Evolutionary conservation across 2,113 vertebrate species (phyloP).

Genomic region (Zonotrichia leucophrys): DNA sequence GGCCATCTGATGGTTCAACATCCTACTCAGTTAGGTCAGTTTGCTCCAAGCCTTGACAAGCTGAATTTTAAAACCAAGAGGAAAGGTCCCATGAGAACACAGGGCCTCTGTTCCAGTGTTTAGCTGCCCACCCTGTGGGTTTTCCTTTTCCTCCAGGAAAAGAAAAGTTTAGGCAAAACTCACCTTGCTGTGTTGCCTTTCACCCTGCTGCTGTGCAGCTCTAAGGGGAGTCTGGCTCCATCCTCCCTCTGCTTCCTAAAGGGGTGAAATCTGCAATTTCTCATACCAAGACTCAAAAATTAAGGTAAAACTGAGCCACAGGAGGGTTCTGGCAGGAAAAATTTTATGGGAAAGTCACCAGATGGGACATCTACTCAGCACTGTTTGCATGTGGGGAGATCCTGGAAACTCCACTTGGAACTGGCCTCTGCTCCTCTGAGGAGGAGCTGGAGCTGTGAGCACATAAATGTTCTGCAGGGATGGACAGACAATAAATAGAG

Average conservation of each 20-base stretch:
- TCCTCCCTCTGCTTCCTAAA: background rate
- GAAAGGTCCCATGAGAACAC: background rate
- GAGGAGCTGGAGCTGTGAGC: background rate
- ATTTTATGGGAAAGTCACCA: background rate
- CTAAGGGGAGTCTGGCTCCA: background rate
- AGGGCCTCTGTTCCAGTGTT: background rate
- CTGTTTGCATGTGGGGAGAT: background rate
- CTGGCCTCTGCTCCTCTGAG: background rate
- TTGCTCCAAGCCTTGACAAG: background rate
- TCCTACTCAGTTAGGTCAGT: background rate
- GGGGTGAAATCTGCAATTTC: background rate
- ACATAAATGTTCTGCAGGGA: fast-evolving
- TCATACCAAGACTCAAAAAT: background rate
- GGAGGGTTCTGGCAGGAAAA: background rate
- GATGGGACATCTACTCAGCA: background rate
- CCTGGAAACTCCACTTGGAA: background rate
- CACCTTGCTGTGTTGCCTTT: background rate
- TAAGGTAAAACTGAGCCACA: background rate
- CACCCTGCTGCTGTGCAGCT: background rate
- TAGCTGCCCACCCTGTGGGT: background rate
- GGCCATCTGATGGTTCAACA: background rate
- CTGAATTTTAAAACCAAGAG: background rate
- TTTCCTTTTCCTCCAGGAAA: background rate
- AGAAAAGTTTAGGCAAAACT: background rate
- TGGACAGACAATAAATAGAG: background rate